Conservation (phyloP, 1,140 invertebrate species). For the Drosophila baimaii region DNA sequence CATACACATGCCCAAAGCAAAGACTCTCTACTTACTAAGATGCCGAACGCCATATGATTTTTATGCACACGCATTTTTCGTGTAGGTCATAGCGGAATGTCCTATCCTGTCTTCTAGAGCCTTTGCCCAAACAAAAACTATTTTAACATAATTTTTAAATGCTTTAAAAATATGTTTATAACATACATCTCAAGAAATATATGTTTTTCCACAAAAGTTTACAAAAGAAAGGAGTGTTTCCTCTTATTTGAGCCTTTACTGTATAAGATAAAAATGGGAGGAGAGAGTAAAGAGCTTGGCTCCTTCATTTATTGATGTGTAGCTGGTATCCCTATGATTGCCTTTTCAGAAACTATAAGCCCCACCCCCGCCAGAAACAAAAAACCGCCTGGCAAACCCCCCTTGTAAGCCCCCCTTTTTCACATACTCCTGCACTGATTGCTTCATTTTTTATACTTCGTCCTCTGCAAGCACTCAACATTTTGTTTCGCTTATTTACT, state of each 20-base stretch:
- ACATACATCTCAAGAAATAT: too few species aligned
- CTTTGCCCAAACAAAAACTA: too few species aligned
- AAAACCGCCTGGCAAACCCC: neutral
- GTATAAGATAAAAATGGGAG: neutral
- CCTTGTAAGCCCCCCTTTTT: neutral
- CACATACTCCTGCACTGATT: constrained; percentile 50
- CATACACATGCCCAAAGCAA: too few species aligned
- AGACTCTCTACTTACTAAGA: too few species aligned
- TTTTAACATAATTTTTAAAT: too few species aligned
- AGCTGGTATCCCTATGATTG: constrained; percentile 74
- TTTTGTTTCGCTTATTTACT: constrained; percentile 66
- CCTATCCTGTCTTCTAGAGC: too few species aligned
- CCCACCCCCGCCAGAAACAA: neutral
- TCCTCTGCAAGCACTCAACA: constrained; percentile 38
- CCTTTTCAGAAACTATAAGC: constrained; percentile 58
- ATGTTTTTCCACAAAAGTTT: neutral
- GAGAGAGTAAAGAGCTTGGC: neutral
- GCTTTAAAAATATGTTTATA: too few species aligned
- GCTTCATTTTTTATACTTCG: constrained; percentile 68
- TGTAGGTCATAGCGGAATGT: too few species aligned
- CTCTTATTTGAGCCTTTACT: neutral
- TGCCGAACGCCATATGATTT: too few species aligned
- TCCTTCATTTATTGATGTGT: constrained; percentile 79
- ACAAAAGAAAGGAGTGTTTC: neutral
- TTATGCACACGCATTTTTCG: too few species aligned